A percentile compares a stretch with the other conserved stretches of the same genome.
Evolutionary conservation across 2,113 vertebrate genomes (phyloP).

Genomic region (Centropristis striata): DNA sequence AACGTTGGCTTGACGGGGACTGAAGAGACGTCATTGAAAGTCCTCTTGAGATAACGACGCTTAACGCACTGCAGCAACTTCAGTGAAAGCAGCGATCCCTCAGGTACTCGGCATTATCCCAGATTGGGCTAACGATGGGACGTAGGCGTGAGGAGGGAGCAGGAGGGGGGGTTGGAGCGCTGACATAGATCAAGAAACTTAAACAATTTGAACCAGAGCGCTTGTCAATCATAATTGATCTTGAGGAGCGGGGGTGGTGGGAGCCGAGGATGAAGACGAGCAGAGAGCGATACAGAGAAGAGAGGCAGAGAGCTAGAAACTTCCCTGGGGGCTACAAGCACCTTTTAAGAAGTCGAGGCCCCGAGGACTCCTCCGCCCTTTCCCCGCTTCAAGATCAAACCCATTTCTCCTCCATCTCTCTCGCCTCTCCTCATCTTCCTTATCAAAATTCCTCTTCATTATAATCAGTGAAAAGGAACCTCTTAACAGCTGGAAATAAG

Average conservation of each 20-base stretch:
- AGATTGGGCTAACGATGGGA: conserved; percentile 40
- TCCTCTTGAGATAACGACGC: conserved; percentile 24
- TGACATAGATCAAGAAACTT: conserved; percentile 65
- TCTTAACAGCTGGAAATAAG: conserved; percentile 56
- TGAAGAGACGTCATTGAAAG: conserved; percentile 47
- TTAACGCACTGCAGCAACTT: conserved; percentile 28
- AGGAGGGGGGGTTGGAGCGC: not conserved
- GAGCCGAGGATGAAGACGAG: conserved; percentile 50
- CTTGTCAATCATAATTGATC: conserved; percentile 79
- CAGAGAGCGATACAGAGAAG: conserved; percentile 28
- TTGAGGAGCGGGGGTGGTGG: conserved; percentile 41
- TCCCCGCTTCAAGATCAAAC: conserved; percentile 73
- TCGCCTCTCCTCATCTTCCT: conserved; percentile 38
- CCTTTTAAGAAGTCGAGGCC: conserved; percentile 65
- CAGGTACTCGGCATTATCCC: conserved; percentile 26
- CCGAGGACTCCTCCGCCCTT: conserved; percentile 56
- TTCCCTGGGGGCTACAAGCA: conserved; percentile 67
- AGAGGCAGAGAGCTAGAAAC: conserved; percentile 35
- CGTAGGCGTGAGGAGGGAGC: conserved; percentile 22
- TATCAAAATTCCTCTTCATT: conserved; percentile 56
- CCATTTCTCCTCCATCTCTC: conserved; percentile 48
- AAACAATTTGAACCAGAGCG: conserved; percentile 53
- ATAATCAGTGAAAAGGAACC: conserved; percentile 44
- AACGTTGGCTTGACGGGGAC: no score
- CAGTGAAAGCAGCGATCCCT: conserved; percentile 30